These are phyloP conservation scores for Heteropelma amictum DNA, from an alignment of 2,888 invertebrate genomes.

Conservation along the genomic window DNA sequence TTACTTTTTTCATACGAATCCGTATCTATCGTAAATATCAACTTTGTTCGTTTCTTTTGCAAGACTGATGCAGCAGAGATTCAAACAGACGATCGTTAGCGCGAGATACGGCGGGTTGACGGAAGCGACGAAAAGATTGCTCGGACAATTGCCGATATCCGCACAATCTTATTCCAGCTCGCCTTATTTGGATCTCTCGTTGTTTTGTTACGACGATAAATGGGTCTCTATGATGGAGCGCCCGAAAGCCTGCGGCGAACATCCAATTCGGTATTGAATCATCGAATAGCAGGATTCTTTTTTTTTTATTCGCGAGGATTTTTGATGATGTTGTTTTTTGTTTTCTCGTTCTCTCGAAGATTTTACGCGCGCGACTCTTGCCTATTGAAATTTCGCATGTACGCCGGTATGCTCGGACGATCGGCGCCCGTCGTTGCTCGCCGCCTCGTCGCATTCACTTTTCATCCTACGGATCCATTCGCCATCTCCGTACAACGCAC, in stretches of 20 bases:
- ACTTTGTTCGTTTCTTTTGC: conserved; percentile 27
- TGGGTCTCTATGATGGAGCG: conserved; percentile 97
- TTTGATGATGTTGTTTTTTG: too few relatives aligned
- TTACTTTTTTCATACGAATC: not conserved
- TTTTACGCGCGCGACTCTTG: conserved; percentile 92
- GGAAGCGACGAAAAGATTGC: conserved; percentile 92
- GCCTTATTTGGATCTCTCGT: conserved; percentile 93
- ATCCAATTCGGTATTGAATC: conserved; percentile 88
- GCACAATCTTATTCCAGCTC: conserved; percentile 96
- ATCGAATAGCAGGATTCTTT: not conserved
- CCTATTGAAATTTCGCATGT: conserved; percentile 87
- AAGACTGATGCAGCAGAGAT: conserved; percentile 83
- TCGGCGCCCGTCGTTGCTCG: conserved; percentile 85
- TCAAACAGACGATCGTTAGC: conserved; percentile 93
- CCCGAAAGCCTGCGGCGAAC: conserved; percentile 95
- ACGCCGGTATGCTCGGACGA: conserved; percentile 83
- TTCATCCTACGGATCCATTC: conserved; percentile 97
- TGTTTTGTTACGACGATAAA: conserved; percentile 97
- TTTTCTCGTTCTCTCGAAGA: conserved; percentile 76
- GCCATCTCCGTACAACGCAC: conserved; percentile 96
- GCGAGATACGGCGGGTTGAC: conserved; percentile 93
- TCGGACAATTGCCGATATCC: conserved; percentile 95
- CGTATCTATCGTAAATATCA: conserved; percentile 19
- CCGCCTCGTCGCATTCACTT: conserved; percentile 94
- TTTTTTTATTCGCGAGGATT: not conserved